phyloP scores from a whole-genome alignment of 1,140 invertebrate species.

The Meloidogyne floridensis region DNA sequence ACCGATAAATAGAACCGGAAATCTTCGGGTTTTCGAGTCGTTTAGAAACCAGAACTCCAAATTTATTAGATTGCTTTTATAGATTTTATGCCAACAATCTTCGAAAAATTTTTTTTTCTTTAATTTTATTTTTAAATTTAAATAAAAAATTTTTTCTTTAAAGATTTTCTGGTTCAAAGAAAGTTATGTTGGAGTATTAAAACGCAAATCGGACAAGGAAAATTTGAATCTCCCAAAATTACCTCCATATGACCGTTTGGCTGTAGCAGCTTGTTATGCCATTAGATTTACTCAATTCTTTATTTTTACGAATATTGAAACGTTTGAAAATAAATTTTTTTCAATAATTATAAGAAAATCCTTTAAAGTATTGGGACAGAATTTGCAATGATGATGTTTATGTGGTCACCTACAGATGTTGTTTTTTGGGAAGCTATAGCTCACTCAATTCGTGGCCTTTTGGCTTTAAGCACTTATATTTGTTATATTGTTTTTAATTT shows the following conservation, averaged over 20 bases:
- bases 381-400: constrained; percentile 52
- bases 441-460: constrained; percentile 28
- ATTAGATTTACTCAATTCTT: constrained; percentile 48
- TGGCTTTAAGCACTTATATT: constrained; percentile 30
- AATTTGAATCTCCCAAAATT: constrained; percentile 4
- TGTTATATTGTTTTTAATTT: constrained; percentile 45
- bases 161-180: constrained; percentile 27
- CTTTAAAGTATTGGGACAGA: constrained; percentile 37
- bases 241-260: constrained; percentile 38
- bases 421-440: constrained; percentile 37
- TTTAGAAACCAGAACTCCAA: too few species aligned
- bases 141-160: neutral
- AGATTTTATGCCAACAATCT: too few species aligned
- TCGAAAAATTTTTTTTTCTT: too few species aligned
- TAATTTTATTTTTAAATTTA: too few species aligned
- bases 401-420: constrained; percentile 31
- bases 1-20: too few species aligned
- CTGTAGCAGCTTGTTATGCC: constrained; percentile 32
- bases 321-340: constrained; percentile 33
- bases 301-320: constrained; percentile 42
- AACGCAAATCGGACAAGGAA: constrained; percentile 12
- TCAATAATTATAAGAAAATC: neutral
- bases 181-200: constrained; percentile 30
- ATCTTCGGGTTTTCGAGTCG: too few species aligned
- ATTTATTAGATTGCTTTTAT: too few species aligned